These are phyloP conservation scores for Cheilosia urbana DNA, from an alignment of 2,888 invertebrate genomes.

Conservation along the genomic window DNA sequence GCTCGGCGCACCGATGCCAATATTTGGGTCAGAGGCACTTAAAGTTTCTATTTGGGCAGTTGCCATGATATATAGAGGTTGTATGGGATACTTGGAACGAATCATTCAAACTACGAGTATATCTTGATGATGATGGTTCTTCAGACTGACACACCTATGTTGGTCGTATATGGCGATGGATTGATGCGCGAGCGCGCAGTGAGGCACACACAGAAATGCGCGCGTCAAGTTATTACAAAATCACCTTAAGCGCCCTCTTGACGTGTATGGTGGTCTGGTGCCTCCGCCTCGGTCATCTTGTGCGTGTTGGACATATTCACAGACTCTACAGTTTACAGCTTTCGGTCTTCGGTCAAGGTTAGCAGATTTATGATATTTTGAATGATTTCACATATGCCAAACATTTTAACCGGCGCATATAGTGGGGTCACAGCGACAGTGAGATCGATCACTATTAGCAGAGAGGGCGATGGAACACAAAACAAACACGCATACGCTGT, in stretches of 20 bases:
- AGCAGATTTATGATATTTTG: conserved; percentile 63
- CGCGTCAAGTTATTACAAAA: conserved; percentile 65
- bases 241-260: conserved; percentile 73
- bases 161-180: conserved; percentile 38
- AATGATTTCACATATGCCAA: conserved; percentile 55
- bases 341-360: conserved; percentile 71
- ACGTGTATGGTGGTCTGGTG: conserved; percentile 57
- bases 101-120: conserved; percentile 51
- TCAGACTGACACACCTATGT: conserved; percentile 71
- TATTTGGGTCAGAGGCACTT: conserved; percentile 75
- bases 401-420: conserved; percentile 23
- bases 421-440: conserved; percentile 69
- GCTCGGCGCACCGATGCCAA: conserved; percentile 51
- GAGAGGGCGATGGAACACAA: conserved; percentile 21
- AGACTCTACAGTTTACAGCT: conserved; percentile 28
- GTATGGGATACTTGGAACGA: conserved; percentile 43
- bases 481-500: conserved; percentile 57
- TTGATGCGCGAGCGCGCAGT: conserved; percentile 19
- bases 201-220: conserved; percentile 24
- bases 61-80: not conserved
- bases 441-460: conserved; percentile 72
- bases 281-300: conserved; percentile 42
- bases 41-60: conserved; percentile 71
- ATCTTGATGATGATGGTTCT: conserved; percentile 70
- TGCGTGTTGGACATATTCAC: conserved; percentile 39